Percentiles rank a stretch among this genome's conserved stretches.
Conservation (phyloP, 1,140 invertebrate genomes). For the Ceratina calcarata region DNA sequence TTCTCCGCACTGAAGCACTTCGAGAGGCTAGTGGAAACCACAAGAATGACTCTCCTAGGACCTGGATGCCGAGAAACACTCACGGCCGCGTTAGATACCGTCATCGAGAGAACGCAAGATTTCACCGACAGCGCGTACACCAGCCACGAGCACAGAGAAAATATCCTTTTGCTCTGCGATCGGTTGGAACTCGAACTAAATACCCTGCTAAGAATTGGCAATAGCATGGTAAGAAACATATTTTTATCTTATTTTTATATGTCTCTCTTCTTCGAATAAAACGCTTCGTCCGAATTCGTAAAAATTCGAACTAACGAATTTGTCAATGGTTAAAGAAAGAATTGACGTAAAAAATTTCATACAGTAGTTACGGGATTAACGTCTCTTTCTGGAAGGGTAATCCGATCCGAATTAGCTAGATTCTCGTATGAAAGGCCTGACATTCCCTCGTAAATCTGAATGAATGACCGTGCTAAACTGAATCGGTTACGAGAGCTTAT, state of each 20-base stretch:
- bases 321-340: neutral
- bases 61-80: conserved; percentile 87
- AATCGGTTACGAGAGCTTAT: conserved; percentile 15
- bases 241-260: neutral
- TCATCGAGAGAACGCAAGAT: conserved; percentile 97
- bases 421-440: conserved; percentile 5
- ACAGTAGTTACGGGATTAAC: conserved; percentile 33
- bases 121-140: conserved; percentile 99
- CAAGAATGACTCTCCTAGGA: conserved; percentile 84
- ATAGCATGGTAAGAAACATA: conserved; percentile 87
- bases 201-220: conserved; percentile 90
- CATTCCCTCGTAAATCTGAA: conserved; percentile 22
- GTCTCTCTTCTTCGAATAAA: no score
- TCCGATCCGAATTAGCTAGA: conserved; percentile 13
- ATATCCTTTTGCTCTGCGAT: conserved; percentile 95
- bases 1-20: conserved; percentile 90
- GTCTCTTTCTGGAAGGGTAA: neutral
- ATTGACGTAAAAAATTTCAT: conserved; percentile 12
- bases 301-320: neutral
- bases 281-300: no score
- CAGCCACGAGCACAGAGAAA: conserved; percentile 97
- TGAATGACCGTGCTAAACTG: conserved; percentile 33
- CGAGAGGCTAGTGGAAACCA: conserved; percentile 91
- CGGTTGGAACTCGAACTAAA: conserved; percentile 92
- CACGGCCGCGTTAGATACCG: conserved; percentile 90